These are phyloP conservation scores for Temnothorax unifasciatus DNA, from an alignment of 2,888 invertebrate genomes.

Conservation along the genomic window DNA sequence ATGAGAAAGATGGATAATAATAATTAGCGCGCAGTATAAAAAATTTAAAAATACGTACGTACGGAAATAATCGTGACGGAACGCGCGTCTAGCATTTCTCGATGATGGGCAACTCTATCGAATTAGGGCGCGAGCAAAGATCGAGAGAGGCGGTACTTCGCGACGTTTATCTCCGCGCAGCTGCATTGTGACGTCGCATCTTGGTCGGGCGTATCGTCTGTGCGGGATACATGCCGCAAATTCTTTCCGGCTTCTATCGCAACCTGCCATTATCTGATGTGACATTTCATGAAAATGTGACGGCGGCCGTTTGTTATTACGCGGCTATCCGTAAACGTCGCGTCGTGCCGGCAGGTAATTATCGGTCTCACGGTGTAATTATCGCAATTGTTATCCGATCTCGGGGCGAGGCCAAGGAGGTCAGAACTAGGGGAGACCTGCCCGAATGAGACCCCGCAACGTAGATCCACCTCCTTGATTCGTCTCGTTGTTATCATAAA, in stretches of 20 bases:
- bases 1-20: constrained; percentile 15
- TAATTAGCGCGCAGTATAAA: background rate
- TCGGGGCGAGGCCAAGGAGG: constrained; percentile 69
- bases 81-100: background rate
- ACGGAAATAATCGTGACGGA: constrained; percentile 1
- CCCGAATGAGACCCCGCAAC: constrained; percentile 29
- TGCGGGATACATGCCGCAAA: constrained; percentile 13
- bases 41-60: background rate
- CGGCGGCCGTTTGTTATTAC: constrained; percentile 75
- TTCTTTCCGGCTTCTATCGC: constrained; percentile 66
- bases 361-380: constrained; percentile 83
- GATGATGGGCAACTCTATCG: constrained; percentile 42
- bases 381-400: constrained; percentile 82
- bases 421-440: constrained; percentile 56
- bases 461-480: constrained; percentile 33
- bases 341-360: constrained; percentile 78
- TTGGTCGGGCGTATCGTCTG: constrained; percentile 40
- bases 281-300: constrained; percentile 83
- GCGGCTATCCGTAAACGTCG: constrained; percentile 59
- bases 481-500: constrained; percentile 13
- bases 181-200: constrained; percentile 56
- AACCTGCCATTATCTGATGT: constrained; percentile 80
- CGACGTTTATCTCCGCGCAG: constrained; percentile 46
- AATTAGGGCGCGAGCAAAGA: constrained; percentile 54
- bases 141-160: constrained; percentile 46